Evolutionary conservation across 2,888 invertebrate species (phyloP).

Genomic region (Drosophila lacicola): DNA sequence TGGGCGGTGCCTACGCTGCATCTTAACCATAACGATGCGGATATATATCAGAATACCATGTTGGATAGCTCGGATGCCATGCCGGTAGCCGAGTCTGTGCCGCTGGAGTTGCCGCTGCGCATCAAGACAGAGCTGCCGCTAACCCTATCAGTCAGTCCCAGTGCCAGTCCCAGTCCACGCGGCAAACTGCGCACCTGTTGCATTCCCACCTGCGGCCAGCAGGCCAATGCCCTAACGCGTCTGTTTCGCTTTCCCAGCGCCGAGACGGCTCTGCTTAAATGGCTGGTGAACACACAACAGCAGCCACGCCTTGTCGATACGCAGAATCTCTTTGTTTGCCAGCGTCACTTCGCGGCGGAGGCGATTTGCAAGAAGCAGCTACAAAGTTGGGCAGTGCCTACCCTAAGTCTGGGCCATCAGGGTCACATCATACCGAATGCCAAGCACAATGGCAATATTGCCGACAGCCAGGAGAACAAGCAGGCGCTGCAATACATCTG

Average conservation of each 20-base stretch:
- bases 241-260: conserved; percentile 67
- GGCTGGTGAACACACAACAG: conserved; percentile 73
- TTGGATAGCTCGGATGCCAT: background rate
- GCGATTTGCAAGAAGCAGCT: conserved; percentile 63
- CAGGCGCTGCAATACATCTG: conserved; percentile 66
- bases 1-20: conserved; percentile 67
- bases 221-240: conserved; percentile 27
- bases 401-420: conserved; percentile 70
- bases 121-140: conserved; percentile 36
- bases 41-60: conserved; percentile 48
- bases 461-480: conserved; percentile 60
- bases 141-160: conserved; percentile 42
- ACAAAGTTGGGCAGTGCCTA: conserved; percentile 76
- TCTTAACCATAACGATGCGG: conserved; percentile 46
- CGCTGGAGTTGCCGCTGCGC: conserved; percentile 38
- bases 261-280: conserved; percentile 63
- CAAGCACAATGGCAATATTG: conserved; percentile 63
- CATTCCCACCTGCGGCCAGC: conserved; percentile 49
- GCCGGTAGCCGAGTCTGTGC: background rate
- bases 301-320: conserved; percentile 56
- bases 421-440: conserved; percentile 68
- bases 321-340: conserved; percentile 62
- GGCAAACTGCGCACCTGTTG: conserved; percentile 59
- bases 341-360: conserved; percentile 70
- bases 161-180: conserved; percentile 62